Base-by-base conservation (phyloP, 2,888 invertebrate species). In the Ichneumoninae sp. region DNA sequence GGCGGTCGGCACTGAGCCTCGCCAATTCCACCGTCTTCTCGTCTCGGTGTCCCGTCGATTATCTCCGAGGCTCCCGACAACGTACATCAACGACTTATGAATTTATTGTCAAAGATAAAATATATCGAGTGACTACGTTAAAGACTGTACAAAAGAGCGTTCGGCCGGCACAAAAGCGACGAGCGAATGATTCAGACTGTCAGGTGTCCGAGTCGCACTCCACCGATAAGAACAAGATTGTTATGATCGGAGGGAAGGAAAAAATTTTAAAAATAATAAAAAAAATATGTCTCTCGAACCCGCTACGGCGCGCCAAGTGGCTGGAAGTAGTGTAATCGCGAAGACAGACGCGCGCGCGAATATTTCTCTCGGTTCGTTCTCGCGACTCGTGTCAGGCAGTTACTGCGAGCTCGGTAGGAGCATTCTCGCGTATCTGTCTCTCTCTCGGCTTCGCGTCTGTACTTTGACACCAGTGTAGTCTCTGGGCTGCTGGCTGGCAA, bases 341-440 rank as follows among this genome's bases (percentile, higher is more conserved):
- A 47, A 30, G 62, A 36, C 30, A 13, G 57, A 57, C 57, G 26
- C 57, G 33, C 30, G 36, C 70, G 71, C 70, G 47, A 16, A 30
- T 40, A 44, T 65, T 7, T 22, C 26, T 44, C 36, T 74, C 50
- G 16, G 69, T 50, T 68, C 52, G 60, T 75, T 70, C 70, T 44
- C 77, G 81, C 70, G 26, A 81, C 65, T 66, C 65, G 60, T 70
- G 54, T 33, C 47, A 78, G 65, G 57, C 70, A 71, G 57, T 69
- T 70, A 84, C 78, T 84, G 74, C 74, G 81, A 69, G 65, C 62
- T 57, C 68, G 62, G 66, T 71, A 71, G 72, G 65, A 60, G 44
- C 80, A 81, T 77, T 36, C 62, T 80, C 60, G 57, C 50, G 47
- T 26, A 47, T 57, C 19, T 47, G 69, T 30, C 26, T 40, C 40